Conservation (phyloP, 2,888 invertebrate genomes). For the Crossocerus cetratus region DNA sequence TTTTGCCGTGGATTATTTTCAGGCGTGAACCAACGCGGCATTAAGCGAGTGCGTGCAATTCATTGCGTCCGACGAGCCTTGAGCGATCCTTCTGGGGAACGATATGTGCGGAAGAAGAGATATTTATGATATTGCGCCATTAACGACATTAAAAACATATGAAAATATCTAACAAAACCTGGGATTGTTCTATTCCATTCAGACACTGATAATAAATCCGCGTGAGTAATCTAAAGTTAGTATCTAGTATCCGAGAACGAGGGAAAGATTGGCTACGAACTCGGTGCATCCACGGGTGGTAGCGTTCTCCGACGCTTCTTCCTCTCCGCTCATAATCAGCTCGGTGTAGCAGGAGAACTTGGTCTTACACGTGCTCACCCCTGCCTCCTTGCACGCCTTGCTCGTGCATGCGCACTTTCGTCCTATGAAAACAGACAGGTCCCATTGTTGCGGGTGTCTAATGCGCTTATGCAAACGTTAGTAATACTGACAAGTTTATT, state of each 20-base stretch:
- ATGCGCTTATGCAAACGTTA: no score
- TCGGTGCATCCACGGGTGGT: conserved; percentile 68
- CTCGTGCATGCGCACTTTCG: conserved; percentile 69
- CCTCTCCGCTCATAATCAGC: conserved; percentile 54
- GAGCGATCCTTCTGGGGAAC: not conserved
- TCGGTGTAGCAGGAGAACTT: conserved; percentile 68
- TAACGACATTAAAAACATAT: no score
- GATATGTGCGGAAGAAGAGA: not conserved
- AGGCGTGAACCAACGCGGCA: not conserved
- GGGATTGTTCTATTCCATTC: no score
- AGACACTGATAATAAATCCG: no score
- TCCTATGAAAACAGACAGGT: conserved; percentile 41
- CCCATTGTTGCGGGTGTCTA: no score
- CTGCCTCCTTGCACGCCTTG: conserved; percentile 64
- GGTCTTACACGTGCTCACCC: conserved; percentile 64
- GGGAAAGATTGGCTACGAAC: conserved; percentile 51
- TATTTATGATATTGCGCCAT: no score
- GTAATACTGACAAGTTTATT: no score
- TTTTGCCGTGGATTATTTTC: conserved; percentile 1
- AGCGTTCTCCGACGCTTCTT: conserved; percentile 44
- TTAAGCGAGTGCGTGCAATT: not conserved
- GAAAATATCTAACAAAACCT: no score
- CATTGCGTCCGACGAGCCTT: not conserved
- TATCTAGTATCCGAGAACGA: not conserved
- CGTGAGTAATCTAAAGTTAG: not conserved